phyloP scores from a whole-genome alignment of 2,113 vertebrate genomes.

The Scytalopus superciliaris region DNA sequence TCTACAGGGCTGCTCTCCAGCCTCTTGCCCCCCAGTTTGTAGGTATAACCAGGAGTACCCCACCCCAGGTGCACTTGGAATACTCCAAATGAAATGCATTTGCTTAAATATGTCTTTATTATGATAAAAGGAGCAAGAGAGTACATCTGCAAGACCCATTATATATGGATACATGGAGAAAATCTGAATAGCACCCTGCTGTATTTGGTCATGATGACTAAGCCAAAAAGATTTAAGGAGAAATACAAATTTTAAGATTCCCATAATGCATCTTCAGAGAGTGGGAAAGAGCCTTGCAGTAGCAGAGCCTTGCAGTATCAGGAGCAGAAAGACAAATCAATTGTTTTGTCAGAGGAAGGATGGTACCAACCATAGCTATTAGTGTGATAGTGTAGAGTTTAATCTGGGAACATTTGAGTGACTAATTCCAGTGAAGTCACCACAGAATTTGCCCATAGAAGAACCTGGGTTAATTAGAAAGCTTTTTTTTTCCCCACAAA shows the following conservation, averaged over 20 bases:
- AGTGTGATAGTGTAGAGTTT: background rate
- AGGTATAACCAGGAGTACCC: background rate
- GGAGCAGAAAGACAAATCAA: background rate
- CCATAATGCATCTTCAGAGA: background rate
- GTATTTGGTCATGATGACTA: background rate
- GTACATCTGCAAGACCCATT: background rate
- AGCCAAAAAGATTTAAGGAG: background rate
- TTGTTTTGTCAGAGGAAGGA: background rate
- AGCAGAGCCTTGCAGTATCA: constrained; percentile 8
- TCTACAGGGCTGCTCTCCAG: rapidly evolving
- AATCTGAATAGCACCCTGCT: background rate
- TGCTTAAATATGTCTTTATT: constrained; percentile 52
- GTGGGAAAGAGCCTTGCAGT: background rate
- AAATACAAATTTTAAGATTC: background rate
- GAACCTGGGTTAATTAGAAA: background rate
- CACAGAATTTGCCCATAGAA: background rate
- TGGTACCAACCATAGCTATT: background rate
- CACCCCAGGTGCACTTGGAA: background rate
- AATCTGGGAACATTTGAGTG: background rate
- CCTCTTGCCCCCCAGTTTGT: background rate
- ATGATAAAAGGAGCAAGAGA: background rate
- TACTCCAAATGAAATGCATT: background rate
- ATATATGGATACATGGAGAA: background rate
- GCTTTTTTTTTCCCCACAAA: background rate
- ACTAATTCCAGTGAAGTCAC: background rate